Evolutionary conservation across 2,888 invertebrate genomes (phyloP), one percentile per base, ranked within the genome.

Genomic region (Agrypnus murinus): DNA sequence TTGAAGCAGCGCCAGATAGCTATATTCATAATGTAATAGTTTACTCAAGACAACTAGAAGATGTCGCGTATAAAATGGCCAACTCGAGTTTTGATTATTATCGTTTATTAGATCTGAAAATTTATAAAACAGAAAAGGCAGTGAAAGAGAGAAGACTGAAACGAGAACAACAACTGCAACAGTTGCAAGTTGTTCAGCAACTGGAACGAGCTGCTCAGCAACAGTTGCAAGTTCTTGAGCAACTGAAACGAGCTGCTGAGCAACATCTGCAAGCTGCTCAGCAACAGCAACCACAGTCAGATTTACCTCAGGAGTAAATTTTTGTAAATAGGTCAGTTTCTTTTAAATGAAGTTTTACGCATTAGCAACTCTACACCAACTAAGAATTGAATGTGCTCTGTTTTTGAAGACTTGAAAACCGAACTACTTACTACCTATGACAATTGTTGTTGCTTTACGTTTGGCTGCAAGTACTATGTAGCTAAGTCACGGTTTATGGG

Each of bases 111-210:
- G 99, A 99, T 0, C 99, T 99, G 85, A 99, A 99, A 86, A 99
- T 99, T 77, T 99, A 99, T 86, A 99, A 99, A 87, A 99, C 99
- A 77, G 99, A 99, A 85, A 99, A 98, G 82, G 98, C 98, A 86
- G 86, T 98, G 58, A 95, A 99, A 83, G 98, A 98, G 82, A 98
- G 98, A 84, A 89, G 97, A 60, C 94, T 95, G 78, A 95, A 95
- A 82, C 90, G 97, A 76, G 95, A 96, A 87, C 95, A 96, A 82
- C 93, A 92, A 78, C 92, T 91, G 79, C 85, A 88, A 77, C 84
- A 87, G 76, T 84, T 83, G 66, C 86, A 83, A 73, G n/a, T n/a
- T n/a, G n/a, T n/a, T n/a, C n/a, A n/a, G n/a, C 84, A 85, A 73
- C 84, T 84, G 67, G 85, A 86, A 62, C 88, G 88, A 76, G 84